A percentile compares a stretch with the other conserved stretches of the same genome.
Conservation (phyloP, 2,888 invertebrate species). For the Ptilodon capucinus region DNA sequence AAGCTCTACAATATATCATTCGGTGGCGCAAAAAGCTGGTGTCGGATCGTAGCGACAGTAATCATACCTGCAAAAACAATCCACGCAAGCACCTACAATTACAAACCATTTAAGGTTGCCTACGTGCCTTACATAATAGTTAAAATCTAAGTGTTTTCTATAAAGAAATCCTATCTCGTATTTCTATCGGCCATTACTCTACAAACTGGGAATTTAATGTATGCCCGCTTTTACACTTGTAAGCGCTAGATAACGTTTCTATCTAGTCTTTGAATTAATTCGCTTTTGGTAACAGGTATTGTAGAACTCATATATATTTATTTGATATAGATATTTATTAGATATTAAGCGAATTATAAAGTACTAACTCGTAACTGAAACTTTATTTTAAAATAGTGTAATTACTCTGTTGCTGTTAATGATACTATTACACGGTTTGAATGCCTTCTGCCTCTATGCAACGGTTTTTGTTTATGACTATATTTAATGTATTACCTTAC, state of each 20-base stretch:
- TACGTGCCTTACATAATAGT: conserved; percentile 70
- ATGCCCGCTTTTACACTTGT: conserved; percentile 26
- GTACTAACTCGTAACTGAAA: neutral
- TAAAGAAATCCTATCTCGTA: conserved; percentile 42
- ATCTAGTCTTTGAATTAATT: neutral
- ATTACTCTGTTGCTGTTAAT: neutral
- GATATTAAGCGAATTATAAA: too few species aligned
- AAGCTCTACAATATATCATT: conserved; percentile 65
- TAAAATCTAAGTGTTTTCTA: conserved; percentile 62
- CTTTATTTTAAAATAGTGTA: neutral
- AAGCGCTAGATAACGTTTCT: neutral
- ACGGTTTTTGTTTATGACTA: neutral
- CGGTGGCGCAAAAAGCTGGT: conserved; percentile 68
- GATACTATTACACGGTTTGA: neutral
- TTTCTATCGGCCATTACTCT: conserved; percentile 31
- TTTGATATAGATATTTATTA: too few species aligned
- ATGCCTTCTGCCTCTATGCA: neutral
- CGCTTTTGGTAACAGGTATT: neutral
- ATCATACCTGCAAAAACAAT: conserved; percentile 66
- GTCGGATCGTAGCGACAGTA: conserved; percentile 68
- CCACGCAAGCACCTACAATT: conserved; percentile 71
- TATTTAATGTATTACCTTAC: neutral
- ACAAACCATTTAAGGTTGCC: conserved; percentile 72
- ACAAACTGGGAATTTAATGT: conserved; percentile 29
- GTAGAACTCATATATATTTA: too few species aligned